A percentile compares a stretch with the other conserved stretches of the same genome.
phyloP scores from a whole-genome alignment of 1,140 invertebrate species.

The Drosophila mauritiana region DNA sequence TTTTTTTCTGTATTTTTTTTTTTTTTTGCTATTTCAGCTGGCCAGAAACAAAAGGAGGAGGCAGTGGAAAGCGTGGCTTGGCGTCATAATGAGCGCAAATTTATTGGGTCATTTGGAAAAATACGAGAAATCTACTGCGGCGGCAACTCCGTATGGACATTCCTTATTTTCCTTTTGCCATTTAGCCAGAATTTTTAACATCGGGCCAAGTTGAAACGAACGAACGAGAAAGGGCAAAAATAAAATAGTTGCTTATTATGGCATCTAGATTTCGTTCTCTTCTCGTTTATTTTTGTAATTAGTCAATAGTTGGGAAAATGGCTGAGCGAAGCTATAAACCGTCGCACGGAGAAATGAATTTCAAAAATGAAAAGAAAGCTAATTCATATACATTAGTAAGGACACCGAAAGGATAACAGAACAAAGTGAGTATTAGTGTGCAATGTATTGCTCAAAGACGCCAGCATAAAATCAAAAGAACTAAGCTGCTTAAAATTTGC shows the following conservation, averaged over 20 bases:
- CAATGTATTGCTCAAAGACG: neutral
- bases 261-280: conserved; percentile 53
- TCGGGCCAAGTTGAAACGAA: conserved; percentile 12
- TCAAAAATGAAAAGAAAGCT: conserved; percentile 36
- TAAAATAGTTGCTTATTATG: conserved; percentile 77
- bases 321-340: conserved; percentile 21
- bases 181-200: conserved; percentile 46
- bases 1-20: conserved; percentile 27
- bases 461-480: neutral
- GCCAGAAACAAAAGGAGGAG: conserved; percentile 56
- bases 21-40: conserved; percentile 58
- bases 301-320: conserved; percentile 69
- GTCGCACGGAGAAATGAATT: conserved; percentile 53
- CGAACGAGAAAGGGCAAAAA: conserved; percentile 12
- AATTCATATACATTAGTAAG: conserved; percentile 29
- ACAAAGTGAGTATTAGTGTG: neutral
- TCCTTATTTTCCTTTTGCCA: conserved; percentile 37
- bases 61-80: conserved; percentile 63
- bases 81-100: conserved; percentile 82
- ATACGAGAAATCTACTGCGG: conserved; percentile 71
- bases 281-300: conserved; percentile 68
- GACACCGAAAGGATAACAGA: neutral
- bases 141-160: conserved; percentile 26
- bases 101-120: conserved; percentile 82
- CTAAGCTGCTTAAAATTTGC: neutral